Evolutionary conservation across 2,888 invertebrate species (phyloP), one percentile per base, ranked within the genome.

Genomic region (Trichopria drosophilae): DNA sequence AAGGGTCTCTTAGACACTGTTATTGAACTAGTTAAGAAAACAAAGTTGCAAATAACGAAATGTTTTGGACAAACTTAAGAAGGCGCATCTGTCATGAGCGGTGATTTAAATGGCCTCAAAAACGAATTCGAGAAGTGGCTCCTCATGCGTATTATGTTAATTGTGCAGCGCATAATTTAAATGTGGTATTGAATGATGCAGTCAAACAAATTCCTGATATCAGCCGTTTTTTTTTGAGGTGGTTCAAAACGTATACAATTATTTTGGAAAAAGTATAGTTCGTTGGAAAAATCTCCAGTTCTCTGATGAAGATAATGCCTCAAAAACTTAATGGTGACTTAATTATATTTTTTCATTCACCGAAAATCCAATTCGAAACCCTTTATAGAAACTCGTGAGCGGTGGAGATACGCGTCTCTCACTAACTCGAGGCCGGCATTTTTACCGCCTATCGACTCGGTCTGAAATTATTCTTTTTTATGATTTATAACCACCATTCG

Each of bases 1-100:
- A 28, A 28, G 28, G 28, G 28, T 28, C 28, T 28, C 5, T 3
- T 13, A 28, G 5, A 28, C n/a, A n/a, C n/a, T n/a, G n/a, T n/a
- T n/a, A n/a, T 54, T 6, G 13, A 43, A n/a, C 18, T 45, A 18
- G 46, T 54, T 18, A 35, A 37, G 15, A 39, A 34, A 34, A 45
- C 34, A 29, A 47, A 46, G 36, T 24, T 32, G 24, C 16, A 18
- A 10, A 7, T 44, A 2, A 23, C 23, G 20, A 44, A 50, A 18
- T 49, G 37, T n/a, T 3, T 22, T 32, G 41, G 46, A 6, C 53
- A 54, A 48, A 51, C 50, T 9, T 51, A 57, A 37, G 48, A 54
- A 36, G 57, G 54, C 20, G 57, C 51, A n/a, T 32, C 31, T 26
- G 51, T 48, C 4, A 54, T 51, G 54, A 57, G 49, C 24, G 53